A percentile compares a stretch with the other conserved stretches of the same genome.
These are phyloP conservation scores for Austrolebias charrua DNA, from an alignment of 2,797 vertebrate genomes.

Conservation along the genomic window DNA sequence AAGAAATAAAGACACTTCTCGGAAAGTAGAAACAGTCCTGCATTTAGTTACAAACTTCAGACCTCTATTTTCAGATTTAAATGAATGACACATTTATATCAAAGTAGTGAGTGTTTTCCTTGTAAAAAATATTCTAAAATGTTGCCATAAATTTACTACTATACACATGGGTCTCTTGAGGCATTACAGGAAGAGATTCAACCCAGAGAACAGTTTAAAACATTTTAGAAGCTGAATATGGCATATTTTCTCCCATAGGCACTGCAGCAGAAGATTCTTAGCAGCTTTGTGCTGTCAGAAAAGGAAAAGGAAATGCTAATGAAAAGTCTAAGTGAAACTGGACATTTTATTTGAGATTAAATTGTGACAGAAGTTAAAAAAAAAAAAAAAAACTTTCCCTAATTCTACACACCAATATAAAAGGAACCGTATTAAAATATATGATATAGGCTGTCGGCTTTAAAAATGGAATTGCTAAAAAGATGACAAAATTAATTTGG, in stretches of 20 bases:
- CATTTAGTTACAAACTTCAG: neutral
- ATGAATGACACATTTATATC: too few species aligned
- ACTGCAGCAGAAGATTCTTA: neutral
- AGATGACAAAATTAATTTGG: too few species aligned
- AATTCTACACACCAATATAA: constrained; percentile 16
- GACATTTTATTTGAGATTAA: neutral
- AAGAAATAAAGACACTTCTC: too few species aligned
- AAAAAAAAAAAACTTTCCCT: too few species aligned
- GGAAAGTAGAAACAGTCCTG: constrained; percentile 6
- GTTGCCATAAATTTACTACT: constrained; percentile 9
- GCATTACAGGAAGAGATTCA: neutral
- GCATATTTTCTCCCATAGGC: too few species aligned
- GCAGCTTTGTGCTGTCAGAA: too few species aligned
- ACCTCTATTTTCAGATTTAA: neutral
- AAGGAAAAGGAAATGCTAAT: neutral
- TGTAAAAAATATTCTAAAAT: constrained; percentile 14
- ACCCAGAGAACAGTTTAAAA: neutral
- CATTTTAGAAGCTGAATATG: neutral
- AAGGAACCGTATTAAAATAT: neutral
- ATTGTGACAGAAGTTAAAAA: neutral
- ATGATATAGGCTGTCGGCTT: too few species aligned
- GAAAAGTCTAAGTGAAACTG: constrained; percentile 8
- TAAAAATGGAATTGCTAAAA: too few species aligned
- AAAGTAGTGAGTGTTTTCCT: neutral
- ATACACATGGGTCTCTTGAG: neutral